These are phyloP conservation scores for Tenodera sinensis DNA, from an alignment of 2,888 invertebrate genomes.

Conservation along the genomic window DNA sequence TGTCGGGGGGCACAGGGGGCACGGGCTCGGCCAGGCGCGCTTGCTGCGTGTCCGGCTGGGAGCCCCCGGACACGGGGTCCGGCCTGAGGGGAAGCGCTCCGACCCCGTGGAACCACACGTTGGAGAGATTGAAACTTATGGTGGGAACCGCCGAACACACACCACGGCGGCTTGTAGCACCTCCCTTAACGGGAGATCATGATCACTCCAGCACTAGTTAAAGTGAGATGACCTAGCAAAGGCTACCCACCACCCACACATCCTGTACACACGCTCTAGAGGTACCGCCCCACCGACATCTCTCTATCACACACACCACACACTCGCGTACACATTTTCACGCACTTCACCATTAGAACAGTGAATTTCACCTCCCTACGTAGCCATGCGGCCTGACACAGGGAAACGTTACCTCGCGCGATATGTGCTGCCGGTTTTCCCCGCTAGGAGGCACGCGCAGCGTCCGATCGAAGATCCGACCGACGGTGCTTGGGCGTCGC, in stretches of 20 bases:
- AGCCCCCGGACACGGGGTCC: slow-evolving; percentile 19
- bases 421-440: slow-evolving; percentile 23
- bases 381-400: background rate
- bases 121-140: slow-evolving; percentile 25
- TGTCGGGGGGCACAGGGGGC: slow-evolving; percentile 29
- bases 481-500: slow-evolving; percentile 25
- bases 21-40: slow-evolving; percentile 34
- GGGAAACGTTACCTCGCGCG: slow-evolving; percentile 22
- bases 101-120: slow-evolving; percentile 39
- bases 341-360: background rate
- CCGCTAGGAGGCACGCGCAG: slow-evolving; percentile 22
- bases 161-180: background rate
- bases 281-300: background rate
- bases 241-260: background rate
- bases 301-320: background rate
- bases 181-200: background rate
- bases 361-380: background rate
- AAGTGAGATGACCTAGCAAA: background rate
- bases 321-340: background rate
- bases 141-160: background rate
- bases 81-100: slow-evolving; percentile 37
- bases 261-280: too few relatives aligned
- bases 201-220: background rate
- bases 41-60: slow-evolving; percentile 26
- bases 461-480: slow-evolving; percentile 22